phyloP scores from a whole-genome alignment of 1,140 invertebrate genomes.

The Bombus sibiricus region DNA sequence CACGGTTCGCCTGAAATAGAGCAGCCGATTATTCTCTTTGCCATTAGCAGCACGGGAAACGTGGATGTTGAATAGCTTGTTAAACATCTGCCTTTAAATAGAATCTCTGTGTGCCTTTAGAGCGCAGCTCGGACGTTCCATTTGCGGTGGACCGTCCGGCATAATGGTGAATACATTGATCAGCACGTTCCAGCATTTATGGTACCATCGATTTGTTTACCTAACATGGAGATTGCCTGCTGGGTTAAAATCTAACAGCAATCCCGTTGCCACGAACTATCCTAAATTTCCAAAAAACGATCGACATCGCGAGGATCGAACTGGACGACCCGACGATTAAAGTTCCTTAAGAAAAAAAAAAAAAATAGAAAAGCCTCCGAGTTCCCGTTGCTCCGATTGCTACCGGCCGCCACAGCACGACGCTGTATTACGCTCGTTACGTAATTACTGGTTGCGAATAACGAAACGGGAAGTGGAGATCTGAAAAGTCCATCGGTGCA shows the following conservation, averaged over 20 bases:
- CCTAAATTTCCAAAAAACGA: no score
- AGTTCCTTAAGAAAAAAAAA: not conserved
- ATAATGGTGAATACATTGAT: not conserved
- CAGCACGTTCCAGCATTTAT: not conserved
- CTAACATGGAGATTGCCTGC: not conserved
- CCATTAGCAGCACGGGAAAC: not conserved
- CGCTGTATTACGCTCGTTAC: not conserved
- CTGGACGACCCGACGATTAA: no score
- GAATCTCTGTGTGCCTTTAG: not conserved
- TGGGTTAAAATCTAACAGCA: not conserved
- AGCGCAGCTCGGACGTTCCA: not conserved
- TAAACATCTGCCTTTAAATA: constrained; percentile 10
- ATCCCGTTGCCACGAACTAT: not conserved
- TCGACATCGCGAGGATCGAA: no score
- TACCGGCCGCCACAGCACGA: not conserved
- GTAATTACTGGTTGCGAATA: not conserved
- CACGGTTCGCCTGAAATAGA: constrained; percentile 1
- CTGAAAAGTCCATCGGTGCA: not conserved
- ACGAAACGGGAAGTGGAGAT: not conserved
- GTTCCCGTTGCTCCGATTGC: not conserved
- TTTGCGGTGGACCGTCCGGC: not conserved
- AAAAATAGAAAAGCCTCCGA: rapidly evolving
- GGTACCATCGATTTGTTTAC: not conserved
- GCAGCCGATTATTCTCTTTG: not conserved
- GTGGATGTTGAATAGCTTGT: constrained; percentile 5